Conservation (phyloP, 2,888 invertebrate genomes). For the Plagiodera versicolora region DNA sequence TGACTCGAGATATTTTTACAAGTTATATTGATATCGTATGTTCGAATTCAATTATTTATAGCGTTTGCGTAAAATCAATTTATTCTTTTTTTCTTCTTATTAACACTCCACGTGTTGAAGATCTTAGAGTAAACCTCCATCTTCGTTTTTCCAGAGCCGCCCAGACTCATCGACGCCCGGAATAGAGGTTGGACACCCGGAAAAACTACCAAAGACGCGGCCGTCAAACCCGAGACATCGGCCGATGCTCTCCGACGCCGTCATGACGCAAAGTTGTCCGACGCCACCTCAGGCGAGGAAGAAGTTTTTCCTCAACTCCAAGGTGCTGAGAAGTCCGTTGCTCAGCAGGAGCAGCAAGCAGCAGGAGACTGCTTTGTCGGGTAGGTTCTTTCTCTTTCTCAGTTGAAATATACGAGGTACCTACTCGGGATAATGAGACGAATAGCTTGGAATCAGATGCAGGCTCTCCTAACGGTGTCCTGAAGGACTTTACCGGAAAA, state of each 20-base stretch:
- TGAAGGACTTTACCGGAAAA: too few species aligned
- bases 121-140: too few species aligned
- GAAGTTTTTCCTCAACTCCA: conserved; percentile 81
- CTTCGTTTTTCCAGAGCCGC: conserved; percentile 38
- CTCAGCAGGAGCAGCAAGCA: conserved; percentile 57
- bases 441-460: too few species aligned
- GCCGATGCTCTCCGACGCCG: conserved; percentile 52
- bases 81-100: neutral
- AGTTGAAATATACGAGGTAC: too few species aligned
- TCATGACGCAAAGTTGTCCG: conserved; percentile 75
- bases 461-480: too few species aligned
- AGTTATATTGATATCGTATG: neutral
- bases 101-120: neutral
- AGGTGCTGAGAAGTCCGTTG: conserved; percentile 78
- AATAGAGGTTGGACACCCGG: conserved; percentile 55
- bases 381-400: conserved; percentile 53
- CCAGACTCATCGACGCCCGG: conserved; percentile 41
- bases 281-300: conserved; percentile 77
- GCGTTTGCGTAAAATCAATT: neutral
- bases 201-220: conserved; percentile 64
- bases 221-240: conserved; percentile 56
- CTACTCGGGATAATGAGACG: too few species aligned
- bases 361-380: conserved; percentile 69
- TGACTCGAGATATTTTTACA: conserved; percentile 5
- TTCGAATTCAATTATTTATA: conserved; percentile 10